Evolutionary conservation across 2,797 vertebrate species (phyloP), one percentile per base, ranked within the genome.

Genomic region (Tokudaia tokunoshimensis): DNA sequence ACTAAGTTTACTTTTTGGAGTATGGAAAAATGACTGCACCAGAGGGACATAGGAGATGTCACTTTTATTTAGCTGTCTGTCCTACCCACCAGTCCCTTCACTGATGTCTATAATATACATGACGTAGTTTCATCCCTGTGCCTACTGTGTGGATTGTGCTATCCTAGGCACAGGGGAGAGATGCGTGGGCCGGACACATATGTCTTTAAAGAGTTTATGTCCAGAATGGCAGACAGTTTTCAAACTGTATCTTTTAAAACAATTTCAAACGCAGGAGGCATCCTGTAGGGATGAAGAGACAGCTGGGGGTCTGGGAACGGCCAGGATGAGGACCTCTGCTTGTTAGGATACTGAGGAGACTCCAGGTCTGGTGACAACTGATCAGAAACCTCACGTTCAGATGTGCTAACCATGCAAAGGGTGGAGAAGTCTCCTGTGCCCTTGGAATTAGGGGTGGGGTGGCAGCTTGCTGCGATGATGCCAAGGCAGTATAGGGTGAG

Each of bases 221-320:
- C 67, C n/a, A 55, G 14, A 67, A 74, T 22, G n/a, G 44, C 17
- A 41, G 29, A 52, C 34, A 13, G 22, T 63, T 75, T 19, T 6
- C 47, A 94, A 75, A 74, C 44, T 3, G 13, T 6, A 44, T n/a
- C 83, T 63, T 78, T 92, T 88, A 80, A 80, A 83, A 63, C 50
- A 31, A 72, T 55, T 95, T 67, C 41, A 90, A 63, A 78, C n/a
- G 26, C 10, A 88, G 3, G 37, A 78, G 50, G 19, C 78, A 29
- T 15, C 82, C 3, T n/a, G n/a, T 26, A 29, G 1, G 1, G 34
- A 20, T 15, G 5, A 80, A 57, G 78, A 7, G 17, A 89, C 22
- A 65, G 12, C 65, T 44, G 13, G 2, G 37, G 3, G 14, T 31
- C 44, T 47, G 85, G 75, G 14, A n/a, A 17, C 22, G 1, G 22